Conservation (phyloP, 2,888 invertebrate species). For the Acronicta aceris region DNA sequence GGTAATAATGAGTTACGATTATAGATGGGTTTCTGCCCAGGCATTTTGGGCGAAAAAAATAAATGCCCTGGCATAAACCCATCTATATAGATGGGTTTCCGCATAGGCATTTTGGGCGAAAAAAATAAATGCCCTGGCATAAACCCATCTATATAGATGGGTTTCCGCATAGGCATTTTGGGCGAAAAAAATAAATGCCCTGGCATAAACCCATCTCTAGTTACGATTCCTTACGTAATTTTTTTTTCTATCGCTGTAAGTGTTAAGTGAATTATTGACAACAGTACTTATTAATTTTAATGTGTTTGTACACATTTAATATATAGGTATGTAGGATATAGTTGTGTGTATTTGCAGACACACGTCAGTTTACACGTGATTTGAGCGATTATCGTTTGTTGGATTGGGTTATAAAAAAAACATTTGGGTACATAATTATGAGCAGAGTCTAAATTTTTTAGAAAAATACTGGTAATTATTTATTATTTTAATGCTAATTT, state of each 20-base stretch:
- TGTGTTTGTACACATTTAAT: neutral
- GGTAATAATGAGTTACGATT: no score
- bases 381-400: conserved; percentile 1
- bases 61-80: no score
- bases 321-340: neutral
- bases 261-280: conserved; percentile 10
- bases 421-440: neutral
- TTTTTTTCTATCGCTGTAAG: neutral
- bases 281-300: neutral
- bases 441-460: neutral
- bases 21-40: no score
- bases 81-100: no score
- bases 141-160: no score
- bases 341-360: neutral
- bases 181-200: no score
- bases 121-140: no score
- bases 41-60: no score
- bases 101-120: no score
- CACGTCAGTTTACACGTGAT: conserved; percentile 28
- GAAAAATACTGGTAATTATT: neutral
- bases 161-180: no score
- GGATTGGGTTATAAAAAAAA: neutral
- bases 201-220: no score
- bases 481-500: no score
- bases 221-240: conserved; percentile 3